Base-by-base conservation (phyloP, 2,113 vertebrate species). In the Corapipo altera region DNA sequence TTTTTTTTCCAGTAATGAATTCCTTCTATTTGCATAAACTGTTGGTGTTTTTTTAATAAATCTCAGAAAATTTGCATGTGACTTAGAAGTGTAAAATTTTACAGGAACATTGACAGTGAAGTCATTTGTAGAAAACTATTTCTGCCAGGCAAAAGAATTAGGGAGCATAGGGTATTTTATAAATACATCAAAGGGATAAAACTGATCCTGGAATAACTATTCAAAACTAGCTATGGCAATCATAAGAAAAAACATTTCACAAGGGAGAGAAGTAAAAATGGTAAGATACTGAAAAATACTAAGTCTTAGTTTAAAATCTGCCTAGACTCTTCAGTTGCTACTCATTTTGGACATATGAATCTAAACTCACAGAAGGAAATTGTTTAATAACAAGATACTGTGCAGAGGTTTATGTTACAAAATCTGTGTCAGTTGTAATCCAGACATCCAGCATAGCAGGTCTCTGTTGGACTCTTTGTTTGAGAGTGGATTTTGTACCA, bases 81-180 rank as follows among this genome's bases (percentile, higher is more conserved):
- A 67, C 49, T 80, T 71, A 32, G 51, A 82, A 95, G 78, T 92
- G 43, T 92, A 97, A 96, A 97, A 85, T 48, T 75, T 93, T 91
- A 39, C 90, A 96, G 88, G 79, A 95, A 94, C 64, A 66, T 71
- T 80, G 64, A 91, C 75, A 75, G 51, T 77, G 82, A 93, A 94
- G 71, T 93, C n/a, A 82, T 96, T 96, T 84, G 61, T 92, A 73
- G 22, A 27, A 55, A 85, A 86, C 19, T 70, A 64, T 69, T 92
- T 51, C 82, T 97, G 81, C 26, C 59, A 88, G 77, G 54, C 54
- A 78, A 79, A 95, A 94, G 64, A 97, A 91, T 96, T 93, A 85
- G 82, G 72, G 62, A 96, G 51, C 91, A 93, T 94, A 96, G 85
- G 71, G 88, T 88, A 80, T 88, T 93, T 93, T 93, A 90, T 94